Conservation (phyloP, 2,888 invertebrate genomes). For the Callosobruchus maculatus region DNA sequence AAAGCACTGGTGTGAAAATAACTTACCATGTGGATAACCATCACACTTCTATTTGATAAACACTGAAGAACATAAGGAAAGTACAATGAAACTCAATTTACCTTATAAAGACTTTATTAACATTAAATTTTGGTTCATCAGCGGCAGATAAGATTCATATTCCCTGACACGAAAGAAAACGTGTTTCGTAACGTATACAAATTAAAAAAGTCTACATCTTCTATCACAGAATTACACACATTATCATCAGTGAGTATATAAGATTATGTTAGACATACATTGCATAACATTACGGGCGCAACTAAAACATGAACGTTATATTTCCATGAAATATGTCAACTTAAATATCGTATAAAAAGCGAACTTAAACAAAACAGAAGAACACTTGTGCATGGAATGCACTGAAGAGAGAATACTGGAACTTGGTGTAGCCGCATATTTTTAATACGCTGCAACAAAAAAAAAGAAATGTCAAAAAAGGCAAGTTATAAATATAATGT, state of each 20-base stretch:
- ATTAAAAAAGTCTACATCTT: neutral
- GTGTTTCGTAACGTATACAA: too few relatives aligned
- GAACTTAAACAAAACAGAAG: neutral
- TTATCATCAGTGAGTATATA: neutral
- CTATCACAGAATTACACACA: neutral
- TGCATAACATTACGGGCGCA: neutral
- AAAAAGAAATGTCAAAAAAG: neutral
- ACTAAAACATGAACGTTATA: neutral
- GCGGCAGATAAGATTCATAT: neutral
- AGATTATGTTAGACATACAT: neutral
- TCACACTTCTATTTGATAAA: too few relatives aligned
- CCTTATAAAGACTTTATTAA: neutral
- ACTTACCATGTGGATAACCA: too few relatives aligned
- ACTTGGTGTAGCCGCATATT: neutral
- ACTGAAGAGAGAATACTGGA: neutral
- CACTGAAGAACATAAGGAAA: neutral
- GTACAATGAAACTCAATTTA: neutral
- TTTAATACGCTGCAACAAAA: slow-evolving; percentile 7
- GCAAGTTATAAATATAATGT: too few relatives aligned
- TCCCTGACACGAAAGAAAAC: neutral
- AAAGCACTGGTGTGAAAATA: too few relatives aligned
- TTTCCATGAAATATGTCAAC: neutral
- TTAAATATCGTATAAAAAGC: neutral
- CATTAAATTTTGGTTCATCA: neutral
- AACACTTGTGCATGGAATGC: neutral